Conservation (phyloP, 1,140 invertebrate species). For the Saccostrea echinata region DNA sequence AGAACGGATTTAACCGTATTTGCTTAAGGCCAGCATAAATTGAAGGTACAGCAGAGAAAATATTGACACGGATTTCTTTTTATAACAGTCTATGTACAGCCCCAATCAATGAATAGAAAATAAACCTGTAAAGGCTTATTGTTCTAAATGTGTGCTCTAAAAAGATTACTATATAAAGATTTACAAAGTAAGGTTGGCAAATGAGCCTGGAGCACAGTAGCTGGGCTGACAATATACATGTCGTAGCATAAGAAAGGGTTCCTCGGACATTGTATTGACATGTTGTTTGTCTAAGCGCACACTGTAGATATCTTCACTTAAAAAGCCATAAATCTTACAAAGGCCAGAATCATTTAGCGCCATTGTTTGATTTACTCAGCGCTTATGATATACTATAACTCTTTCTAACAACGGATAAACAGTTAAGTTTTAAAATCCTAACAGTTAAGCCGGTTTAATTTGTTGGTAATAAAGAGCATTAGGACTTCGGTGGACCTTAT, state of each 20-base stretch:
- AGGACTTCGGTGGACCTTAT: neutral
- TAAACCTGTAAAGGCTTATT: neutral
- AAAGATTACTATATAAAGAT: neutral
- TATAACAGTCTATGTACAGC: neutral
- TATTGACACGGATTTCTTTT: slow-evolving; percentile 34
- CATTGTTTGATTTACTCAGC: slow-evolving; percentile 7
- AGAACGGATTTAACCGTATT: slow-evolving; percentile 17
- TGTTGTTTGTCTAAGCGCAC: slow-evolving; percentile 10
- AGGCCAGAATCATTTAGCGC: slow-evolving; percentile 3
- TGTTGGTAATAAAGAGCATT: neutral
- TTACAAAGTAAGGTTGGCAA: neutral
- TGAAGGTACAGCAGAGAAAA: slow-evolving; percentile 13
- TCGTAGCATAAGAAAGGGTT: neutral
- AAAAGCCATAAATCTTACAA: neutral
- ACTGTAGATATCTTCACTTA: neutral
- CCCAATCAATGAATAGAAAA: slow-evolving; percentile 4
- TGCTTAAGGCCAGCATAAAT: neutral
- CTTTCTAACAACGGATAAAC: neutral
- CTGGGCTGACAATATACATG: neutral
- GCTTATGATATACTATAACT: slow-evolving; percentile 24
- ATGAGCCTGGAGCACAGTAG: neutral
- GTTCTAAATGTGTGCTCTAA: slow-evolving; percentile 1
- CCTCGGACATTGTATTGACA: slow-evolving; percentile 1
- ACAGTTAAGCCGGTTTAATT: neutral
- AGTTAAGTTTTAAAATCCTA: neutral